Evolutionary conservation across 2,797 vertebrate species (phyloP), one percentile per base, ranked within the genome.

Genomic region (Pseudochromis fuscus): DNA sequence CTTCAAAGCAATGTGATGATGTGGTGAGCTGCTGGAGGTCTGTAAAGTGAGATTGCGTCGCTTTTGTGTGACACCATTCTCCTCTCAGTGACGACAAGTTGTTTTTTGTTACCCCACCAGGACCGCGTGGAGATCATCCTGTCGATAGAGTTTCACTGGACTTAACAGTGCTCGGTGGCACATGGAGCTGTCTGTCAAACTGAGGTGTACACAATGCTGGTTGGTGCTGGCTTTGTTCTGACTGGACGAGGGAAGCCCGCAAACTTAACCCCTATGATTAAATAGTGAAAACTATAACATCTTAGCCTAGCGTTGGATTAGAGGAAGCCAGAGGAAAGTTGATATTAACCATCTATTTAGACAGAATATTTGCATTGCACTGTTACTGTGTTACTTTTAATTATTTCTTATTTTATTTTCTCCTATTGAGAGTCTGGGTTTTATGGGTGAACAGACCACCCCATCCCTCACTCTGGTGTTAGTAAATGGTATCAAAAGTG

Each of bases 121-220:
- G 59, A 60, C 63, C 30, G 45, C 42, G 33, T 58, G 72, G 74
- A 86, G 84, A 89, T 91, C 83, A 93, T 87, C 75, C 59, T 52
- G 75, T 83, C 10, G 68, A 65, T 91, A 83, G 80, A 81, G 89
- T 91, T 89, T 91, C 87, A 90, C 75, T 50, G 84, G 87, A 85
- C 38, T 87, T 83, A 87, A 38, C 44, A 42, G 75, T 23, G 70
- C 84, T 85, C 61, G 7, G 70, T 24, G 13, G 44, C 92, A 94
- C 89, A 88, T 93, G 91, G 82, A 74, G 73, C 88, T 92, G 93
- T 93, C 92, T 12, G 13, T 94, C 91, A 94, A 89, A 82, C n/a
- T 15, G 56, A 75, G 51, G 63, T 23, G n/a, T 64, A 60, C 75
- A 89, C 87, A 88, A 85, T 77, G 71, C 60, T 46, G 68, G 28